Evolutionary conservation across 1,140 invertebrate species (phyloP), one percentile per base, ranked within the genome.

Genomic region (Caenorhabditis inopinata): DNA sequence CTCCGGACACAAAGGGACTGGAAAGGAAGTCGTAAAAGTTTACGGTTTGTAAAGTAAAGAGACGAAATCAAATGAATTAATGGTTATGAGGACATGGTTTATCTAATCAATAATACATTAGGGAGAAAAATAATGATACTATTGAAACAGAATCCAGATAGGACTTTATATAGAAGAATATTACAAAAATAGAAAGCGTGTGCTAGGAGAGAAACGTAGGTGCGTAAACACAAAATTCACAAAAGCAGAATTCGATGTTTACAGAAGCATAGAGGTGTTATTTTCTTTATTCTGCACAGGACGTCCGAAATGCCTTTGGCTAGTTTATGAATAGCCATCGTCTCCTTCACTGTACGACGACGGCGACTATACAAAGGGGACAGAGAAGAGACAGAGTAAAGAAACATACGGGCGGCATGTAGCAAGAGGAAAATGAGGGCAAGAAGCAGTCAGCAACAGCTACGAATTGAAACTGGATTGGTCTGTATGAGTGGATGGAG

Each of bases 351-450:
- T 68, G 58, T 68, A 68, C 58, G 58, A 68, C 58, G 58, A 68
- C 23, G 32, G n/a, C 6, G 32, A 68, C 25, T 29, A 68, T 25
- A 14, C 9, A 9, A 68, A 5, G 12, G 12, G 25, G n/a, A 38
- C 11, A 42, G 11, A 16, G 3, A 27, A n/a, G 32, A 38, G 32
- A 38, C 7, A 68, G 32, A 68, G 18, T 7, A 58, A 3, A 58
- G 51, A 58, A 58, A 58, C 51, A 58, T 16, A n/a, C n/a, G 51
- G 21, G 32, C 32, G 25, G 32, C 58, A 68, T 68, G 58, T 68
- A 68, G 58, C 58, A 68, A 68, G 58, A 68, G 58, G 58, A 68
- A 68, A 68, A 68, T 68, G 58, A 68, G 58, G 58, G 58, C 58
- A 68, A 42, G 58, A 68, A 68, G 58, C 58, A 68, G 58, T 68